Base-by-base conservation (phyloP, 2,113 vertebrate genomes). In the Poecile atricapillus region DNA sequence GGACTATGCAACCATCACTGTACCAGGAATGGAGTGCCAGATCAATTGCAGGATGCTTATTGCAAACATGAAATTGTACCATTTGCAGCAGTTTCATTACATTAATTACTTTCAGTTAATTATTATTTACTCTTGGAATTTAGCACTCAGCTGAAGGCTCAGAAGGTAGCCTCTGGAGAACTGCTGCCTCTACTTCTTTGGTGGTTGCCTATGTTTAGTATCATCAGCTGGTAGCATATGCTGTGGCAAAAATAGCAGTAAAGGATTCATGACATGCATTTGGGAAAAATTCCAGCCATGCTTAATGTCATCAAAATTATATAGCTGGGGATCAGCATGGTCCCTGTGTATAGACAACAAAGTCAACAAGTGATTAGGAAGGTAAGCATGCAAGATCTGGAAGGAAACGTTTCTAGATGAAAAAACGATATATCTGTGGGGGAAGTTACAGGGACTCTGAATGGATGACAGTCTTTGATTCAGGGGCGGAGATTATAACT, bases 91-190 rank as follows among this genome's bases (percentile, higher is more conserved):
- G 11, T 78, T 87, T 87, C 81, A 83, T 70, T 65, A 27, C 7
- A 71, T 44, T 4, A 90, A 92, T 70, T 53, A 43, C 74, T 92
- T 87, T 75, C 22, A 75, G 44, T 74, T 35, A 59, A 50, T 74
- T 89, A 67, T 47, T 95, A 90, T 90, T 95, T 92, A 87, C 37
- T 84, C 28, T 65, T 80, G 46, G 46, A 89, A 88, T 58, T 73
- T 65, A 73, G 37, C 1, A 10, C 55, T 76, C 28, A 80, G 56
- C 22, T 92, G 52, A 93, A 92, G 41, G 33, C 11, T 62, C 31
- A 83, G 83, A 93, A 74, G 41, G 28, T 28, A 87, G 67, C 41
- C 71, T 58, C 90, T 56, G 28, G 59, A 97, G 85, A 95, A 33
- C 46, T 83, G 37, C 41, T 94, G 39, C 24, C 52, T 83, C 25